phyloP scores from a whole-genome alignment of 2,888 invertebrate genomes.

The Trissonchulus latispiculum region DNA sequence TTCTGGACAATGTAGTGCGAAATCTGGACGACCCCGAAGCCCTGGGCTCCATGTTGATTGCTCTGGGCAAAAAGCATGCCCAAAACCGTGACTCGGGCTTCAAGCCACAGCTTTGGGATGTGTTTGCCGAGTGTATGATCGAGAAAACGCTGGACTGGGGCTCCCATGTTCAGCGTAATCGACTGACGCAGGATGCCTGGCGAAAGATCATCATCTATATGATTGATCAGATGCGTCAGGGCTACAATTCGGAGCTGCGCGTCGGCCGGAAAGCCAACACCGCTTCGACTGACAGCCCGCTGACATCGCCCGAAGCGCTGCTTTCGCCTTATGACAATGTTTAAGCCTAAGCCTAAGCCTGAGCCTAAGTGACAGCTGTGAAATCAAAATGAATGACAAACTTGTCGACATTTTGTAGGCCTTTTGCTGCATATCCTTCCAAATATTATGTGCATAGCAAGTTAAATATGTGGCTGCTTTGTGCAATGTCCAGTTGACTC shows the following conservation, averaged over 20 bases:
- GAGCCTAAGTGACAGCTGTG: too few species aligned
- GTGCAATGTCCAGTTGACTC: too few species aligned
- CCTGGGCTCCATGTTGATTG: not conserved
- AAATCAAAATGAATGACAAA: too few species aligned
- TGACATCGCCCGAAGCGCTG: too few species aligned
- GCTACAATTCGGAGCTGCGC: not conserved
- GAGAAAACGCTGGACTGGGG: not conserved
- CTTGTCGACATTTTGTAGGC: too few species aligned
- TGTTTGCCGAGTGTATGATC: not conserved
- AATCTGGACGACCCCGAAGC: not conserved
- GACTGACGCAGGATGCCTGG: not conserved
- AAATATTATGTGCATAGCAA: too few species aligned
- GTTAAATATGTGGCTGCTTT: too few species aligned
- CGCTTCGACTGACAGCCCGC: too few species aligned
- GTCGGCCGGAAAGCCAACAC: too few species aligned
- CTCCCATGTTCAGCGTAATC: not conserved
- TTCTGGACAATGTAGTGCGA: not conserved
- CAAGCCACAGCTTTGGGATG: not conserved
- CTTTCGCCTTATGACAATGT: too few species aligned
- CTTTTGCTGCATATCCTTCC: too few species aligned
- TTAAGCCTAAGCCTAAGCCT: too few species aligned
- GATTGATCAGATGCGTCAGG: not conserved
- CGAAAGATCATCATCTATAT: not conserved
- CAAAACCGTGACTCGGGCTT: not conserved
- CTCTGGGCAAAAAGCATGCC: not conserved